Evolutionary conservation across 2,888 invertebrate genomes (phyloP), one percentile per base, ranked within the genome.

Genomic region (Lasiommata megera): DNA sequence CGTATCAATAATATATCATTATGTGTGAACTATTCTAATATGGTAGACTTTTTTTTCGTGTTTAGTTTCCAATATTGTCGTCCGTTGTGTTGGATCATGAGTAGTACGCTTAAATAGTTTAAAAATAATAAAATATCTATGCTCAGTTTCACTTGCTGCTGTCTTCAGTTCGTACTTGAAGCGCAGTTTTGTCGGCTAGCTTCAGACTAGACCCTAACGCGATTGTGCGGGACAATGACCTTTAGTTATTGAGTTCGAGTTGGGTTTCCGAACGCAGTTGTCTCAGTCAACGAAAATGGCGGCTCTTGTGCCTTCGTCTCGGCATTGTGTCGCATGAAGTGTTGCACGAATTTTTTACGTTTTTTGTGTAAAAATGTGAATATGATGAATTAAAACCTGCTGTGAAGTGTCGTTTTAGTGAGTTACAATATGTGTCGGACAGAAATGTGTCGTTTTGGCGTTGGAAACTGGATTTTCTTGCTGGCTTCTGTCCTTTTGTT

Each of bases 281-380:
- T 78, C 72, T 65, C 69, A 71, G 73, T 67, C 72, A 60, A 11
- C 65, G 76, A 88, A 87, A 78, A 90, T 90, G 89, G 89, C 88
- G 88, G 83, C 79, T 72, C 60, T 72, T 63, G 63, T 57, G 65
- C 61, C 72, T 66, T 71, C 68, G 73, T 67, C 65, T 66, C 67
- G 71, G 65, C 69, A 54, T 65, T 66, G 64, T 67, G 65, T 67
- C 69, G 66, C 71, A 63, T 76, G 69, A 74, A 72, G 73, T 72
- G 47, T 66, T 71, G 68, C 68, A 69, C 67, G 57, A 78, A 79
- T 71, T 74, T 73, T 69, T 73, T 69, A 70, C 73, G 71, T 75
- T 80, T 83, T 79, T 80, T 88, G 77, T 73, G 84, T 88, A 84
- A 90, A 89, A 84, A 90, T 90, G 90, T 89, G 84, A 88, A 80